Conservation (phyloP, 2,888 invertebrate species). For the Morpho achilles region DNA sequence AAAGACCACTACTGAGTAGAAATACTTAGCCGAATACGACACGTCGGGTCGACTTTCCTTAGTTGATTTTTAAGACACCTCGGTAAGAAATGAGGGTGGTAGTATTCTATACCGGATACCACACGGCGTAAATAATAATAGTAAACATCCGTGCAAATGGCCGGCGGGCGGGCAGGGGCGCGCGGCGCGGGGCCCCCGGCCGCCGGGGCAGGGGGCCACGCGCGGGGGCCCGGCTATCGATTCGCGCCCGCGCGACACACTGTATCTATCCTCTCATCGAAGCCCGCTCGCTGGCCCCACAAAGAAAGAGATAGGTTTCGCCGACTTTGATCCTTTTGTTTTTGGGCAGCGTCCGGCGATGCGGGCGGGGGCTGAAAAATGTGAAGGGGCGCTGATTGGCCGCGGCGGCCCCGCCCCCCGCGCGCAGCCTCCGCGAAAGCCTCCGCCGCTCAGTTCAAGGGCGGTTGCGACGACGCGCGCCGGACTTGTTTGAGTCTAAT, state of each 20-base stretch:
- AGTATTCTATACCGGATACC: no score
- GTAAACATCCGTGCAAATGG: constrained; percentile 62
- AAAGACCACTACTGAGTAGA: no score
- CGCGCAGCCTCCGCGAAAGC: constrained; percentile 43
- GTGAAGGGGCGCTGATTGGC: constrained; percentile 76
- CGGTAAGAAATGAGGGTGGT: no score
- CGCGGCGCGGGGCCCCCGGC: constrained; percentile 37
- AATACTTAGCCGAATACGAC: no score
- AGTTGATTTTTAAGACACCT: no score
- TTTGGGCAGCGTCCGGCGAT: constrained; percentile 79
- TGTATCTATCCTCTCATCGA: constrained; percentile 79
- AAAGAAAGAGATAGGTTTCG: constrained; percentile 80
- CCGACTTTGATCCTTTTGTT: constrained; percentile 79
- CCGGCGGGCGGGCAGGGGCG: constrained; percentile 54
- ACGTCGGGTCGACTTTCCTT: no score
- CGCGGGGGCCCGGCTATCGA: constrained; percentile 55
- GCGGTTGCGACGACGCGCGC: constrained; percentile 63
- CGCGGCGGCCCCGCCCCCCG: constrained; percentile 61
- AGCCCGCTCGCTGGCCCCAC: constrained; percentile 74
- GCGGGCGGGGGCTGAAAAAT: constrained; percentile 78
- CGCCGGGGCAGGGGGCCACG: constrained; percentile 47
- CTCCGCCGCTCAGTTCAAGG: constrained; percentile 69
- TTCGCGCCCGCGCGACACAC: constrained; percentile 77
- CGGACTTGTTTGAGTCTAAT: constrained; percentile 60
- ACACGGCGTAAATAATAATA: no score